Percentiles rank a stretch among this genome's conserved stretches.
Conservation (phyloP, 2,113 vertebrate species). For the Plestiodon gilberti region DNA sequence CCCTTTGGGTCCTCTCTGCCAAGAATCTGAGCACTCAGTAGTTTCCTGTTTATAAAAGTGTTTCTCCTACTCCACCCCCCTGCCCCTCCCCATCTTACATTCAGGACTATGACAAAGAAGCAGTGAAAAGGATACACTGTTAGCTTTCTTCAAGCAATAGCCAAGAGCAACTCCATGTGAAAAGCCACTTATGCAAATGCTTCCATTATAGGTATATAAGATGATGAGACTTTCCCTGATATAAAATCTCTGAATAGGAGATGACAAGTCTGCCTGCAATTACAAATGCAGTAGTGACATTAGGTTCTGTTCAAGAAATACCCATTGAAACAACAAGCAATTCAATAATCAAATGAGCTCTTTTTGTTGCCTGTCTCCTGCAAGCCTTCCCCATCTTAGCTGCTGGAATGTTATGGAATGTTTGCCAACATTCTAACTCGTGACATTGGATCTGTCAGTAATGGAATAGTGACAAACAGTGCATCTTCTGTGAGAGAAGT, state of each 20-base stretch:
- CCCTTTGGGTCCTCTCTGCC: constrained; percentile 50
- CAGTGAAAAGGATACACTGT: constrained; percentile 32
- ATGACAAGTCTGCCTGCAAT: neutral
- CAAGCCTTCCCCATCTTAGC: neutral
- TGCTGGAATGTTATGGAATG: neutral
- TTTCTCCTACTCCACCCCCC: neutral
- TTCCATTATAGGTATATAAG: neutral
- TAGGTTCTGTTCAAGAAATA: neutral
- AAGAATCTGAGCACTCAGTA: constrained; percentile 49
- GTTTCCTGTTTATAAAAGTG: constrained; percentile 66
- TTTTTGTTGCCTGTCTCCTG: neutral
- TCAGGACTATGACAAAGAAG: constrained; percentile 47
- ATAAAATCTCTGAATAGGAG: constrained; percentile 3
- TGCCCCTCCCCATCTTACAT: constrained; percentile 15
- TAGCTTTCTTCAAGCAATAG: constrained; percentile 3
- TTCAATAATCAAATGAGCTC: neutral
- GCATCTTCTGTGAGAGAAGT: neutral
- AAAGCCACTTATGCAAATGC: neutral
- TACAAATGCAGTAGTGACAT: neutral
- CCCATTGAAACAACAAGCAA: neutral
- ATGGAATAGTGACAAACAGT: neutral
- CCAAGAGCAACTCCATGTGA: neutral
- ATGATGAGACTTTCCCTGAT: neutral
- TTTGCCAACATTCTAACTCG: neutral
- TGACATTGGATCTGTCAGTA: neutral